Base-by-base conservation (phyloP, 92 coral and sea anemone genomes). In the Plumapathes pennacea region DNA sequence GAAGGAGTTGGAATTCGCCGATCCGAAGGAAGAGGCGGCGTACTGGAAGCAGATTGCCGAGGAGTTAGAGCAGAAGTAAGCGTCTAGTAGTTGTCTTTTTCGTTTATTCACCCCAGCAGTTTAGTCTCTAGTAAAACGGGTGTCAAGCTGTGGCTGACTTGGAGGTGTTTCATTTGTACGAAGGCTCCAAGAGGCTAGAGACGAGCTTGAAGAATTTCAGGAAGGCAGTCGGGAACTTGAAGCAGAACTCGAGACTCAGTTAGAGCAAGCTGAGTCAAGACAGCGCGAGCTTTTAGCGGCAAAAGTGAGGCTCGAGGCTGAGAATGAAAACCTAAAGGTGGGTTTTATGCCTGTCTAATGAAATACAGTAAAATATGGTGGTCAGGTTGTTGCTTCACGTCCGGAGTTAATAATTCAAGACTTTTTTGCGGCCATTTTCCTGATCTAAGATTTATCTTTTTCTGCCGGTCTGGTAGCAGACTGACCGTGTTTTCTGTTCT, bases 181-280 rank as follows among this genome's bases (percentile, higher is more conserved):
- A 71, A 92, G 98, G 82, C 85, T 92, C 73, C 88, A 89, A 81
- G 98, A 92, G 77, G 86, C 98, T 61, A 89, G 90, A 57, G 98
- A 92, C 67, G 98, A 92, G 59, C 90, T 92, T 64, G 98, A 92
- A 54, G 98, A 92, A 81, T 92, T 92, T 85, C 98, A 92, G 77
- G 98, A 92, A 77, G 97, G 98, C 50, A 92, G 98, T 63, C 85
- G 98, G 25, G 98, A 92, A 70, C 77, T 92, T 10, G 98, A 92
- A 80, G 97, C 89, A 11, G 98, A 92, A 58, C 89, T 92, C 46
- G 98, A 92, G 67, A 79, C 96, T 32, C 98, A 92, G 75, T 78
- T 92, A 46, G 98, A 89, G 69, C 98, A 92, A 80, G 98, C 98
- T 46, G 98, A 92, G 74, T 81, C 98, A 42, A 79, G 98, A 76